phyloP scores from a whole-genome alignment of 2,888 invertebrate species.

The Tridacna crocea region DNA sequence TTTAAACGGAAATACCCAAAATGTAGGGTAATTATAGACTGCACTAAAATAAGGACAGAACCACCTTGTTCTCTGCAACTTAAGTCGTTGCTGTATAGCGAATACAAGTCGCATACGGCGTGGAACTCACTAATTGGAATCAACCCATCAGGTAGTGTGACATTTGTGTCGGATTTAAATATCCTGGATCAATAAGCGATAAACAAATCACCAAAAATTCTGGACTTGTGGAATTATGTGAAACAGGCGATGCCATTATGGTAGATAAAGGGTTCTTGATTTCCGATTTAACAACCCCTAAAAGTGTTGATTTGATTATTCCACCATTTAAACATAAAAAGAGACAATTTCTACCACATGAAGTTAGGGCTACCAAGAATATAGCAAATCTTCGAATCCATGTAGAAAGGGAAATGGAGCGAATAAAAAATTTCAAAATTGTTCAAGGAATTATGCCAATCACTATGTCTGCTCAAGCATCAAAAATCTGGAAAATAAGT shows the following conservation, averaged over 20 bases:
- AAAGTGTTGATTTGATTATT: conserved; percentile 38
- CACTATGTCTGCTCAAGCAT: conserved; percentile 17
- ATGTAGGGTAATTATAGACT: conserved; percentile 61
- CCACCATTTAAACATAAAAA: conserved; percentile 46
- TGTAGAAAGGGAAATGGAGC: conserved; percentile 35
- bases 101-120: conserved; percentile 38
- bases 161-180: conserved; percentile 59
- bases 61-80: conserved; percentile 40
- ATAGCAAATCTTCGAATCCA: conserved; percentile 40
- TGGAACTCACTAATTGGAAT: conserved; percentile 40
- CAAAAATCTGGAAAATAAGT: conserved; percentile 37
- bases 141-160: conserved; percentile 46
- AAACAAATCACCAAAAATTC: conserved; percentile 41
- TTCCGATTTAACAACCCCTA: conserved; percentile 41
- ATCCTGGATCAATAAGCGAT: conserved; percentile 53
- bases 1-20: conserved; percentile 48
- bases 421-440: conserved; percentile 34
- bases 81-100: conserved; percentile 45
- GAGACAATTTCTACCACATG: conserved; percentile 17
- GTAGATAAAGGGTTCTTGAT: conserved; percentile 62
- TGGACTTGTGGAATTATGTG: conserved; percentile 54
- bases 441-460: conserved; percentile 45
- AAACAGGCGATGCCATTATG: conserved; percentile 58
- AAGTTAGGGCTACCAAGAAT: conserved; percentile 34
- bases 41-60: conserved; percentile 61